These are phyloP conservation scores for Tyrophagus putrescentiae DNA, from an alignment of 1,140 invertebrate genomes.

Conservation along the genomic window DNA sequence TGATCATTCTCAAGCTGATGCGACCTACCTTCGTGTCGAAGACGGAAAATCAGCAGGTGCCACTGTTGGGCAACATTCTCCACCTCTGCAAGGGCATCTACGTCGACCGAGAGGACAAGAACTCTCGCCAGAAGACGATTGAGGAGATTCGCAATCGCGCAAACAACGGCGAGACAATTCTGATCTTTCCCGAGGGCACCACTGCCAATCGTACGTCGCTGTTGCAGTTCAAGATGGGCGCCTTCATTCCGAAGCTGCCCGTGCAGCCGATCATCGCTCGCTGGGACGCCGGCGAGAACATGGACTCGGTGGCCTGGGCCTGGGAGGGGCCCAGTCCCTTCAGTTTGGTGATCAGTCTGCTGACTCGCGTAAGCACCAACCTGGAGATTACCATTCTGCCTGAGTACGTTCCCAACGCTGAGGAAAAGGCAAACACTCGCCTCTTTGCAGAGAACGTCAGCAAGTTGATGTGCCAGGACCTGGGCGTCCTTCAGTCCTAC, in stretches of 20 bases:
- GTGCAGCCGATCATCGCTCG: slow-evolving; percentile 19
- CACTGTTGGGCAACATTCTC: slow-evolving; percentile 12
- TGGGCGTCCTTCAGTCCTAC: slow-evolving; percentile 6
- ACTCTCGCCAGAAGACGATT: background rate
- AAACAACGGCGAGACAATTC: slow-evolving; percentile 1
- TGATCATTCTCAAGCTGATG: background rate
- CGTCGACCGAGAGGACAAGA: slow-evolving; percentile 16
- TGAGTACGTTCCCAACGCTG: slow-evolving; percentile 5
- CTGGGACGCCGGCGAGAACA: background rate
- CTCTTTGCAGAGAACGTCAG: slow-evolving; percentile 15
- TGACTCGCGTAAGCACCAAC: background rate
- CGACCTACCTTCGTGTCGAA: slow-evolving; percentile 9
- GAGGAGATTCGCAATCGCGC: slow-evolving; percentile 6
- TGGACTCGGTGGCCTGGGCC: slow-evolving; percentile 15
- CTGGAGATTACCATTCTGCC: slow-evolving; percentile 12
- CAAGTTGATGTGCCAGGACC: slow-evolving; percentile 2
- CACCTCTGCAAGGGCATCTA: slow-evolving; percentile 16
- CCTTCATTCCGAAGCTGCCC: slow-evolving; percentile 21
- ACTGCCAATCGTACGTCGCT: slow-evolving; percentile 15
- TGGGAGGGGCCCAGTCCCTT: slow-evolving; percentile 7
- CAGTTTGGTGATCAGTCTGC: background rate
- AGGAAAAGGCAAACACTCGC: slow-evolving; percentile 2
- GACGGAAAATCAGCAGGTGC: background rate
- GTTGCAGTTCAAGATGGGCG: slow-evolving; percentile 20
- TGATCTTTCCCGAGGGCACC: slow-evolving; percentile 23